Base-by-base conservation (phyloP, 2,888 invertebrate species). In the Pammene aurita region DNA sequence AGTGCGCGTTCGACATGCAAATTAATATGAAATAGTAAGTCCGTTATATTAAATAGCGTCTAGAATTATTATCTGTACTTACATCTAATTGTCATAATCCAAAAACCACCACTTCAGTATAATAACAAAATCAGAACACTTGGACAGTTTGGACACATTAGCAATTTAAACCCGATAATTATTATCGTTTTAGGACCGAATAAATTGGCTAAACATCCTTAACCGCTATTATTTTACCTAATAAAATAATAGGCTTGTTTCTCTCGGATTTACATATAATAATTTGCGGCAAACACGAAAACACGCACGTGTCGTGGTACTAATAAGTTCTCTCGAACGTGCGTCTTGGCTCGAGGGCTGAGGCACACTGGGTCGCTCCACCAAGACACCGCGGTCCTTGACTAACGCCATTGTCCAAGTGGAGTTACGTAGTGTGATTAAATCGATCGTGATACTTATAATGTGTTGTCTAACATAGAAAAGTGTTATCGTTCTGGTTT, bases 371-470 rank as follows among this genome's bases (percentile, higher is more conserved):
- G 48, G 74, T 73, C 74, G 72, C 58, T 35, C 44, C 16, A 64
- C 76, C 68, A 72, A 76, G 75, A 75, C 75, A 75, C 78, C 78
- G 77, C 77, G 80, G 85, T 85, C 86, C 71, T 69, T 64, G 64
- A 14, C 44, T 26, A 38, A n/a, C 54, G 65, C 65, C 54, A 65
- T 65, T 69, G 69, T 54, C 65, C 34, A 26, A 61, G 54, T 71
- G 60, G 35, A 56, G 54, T 69, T 61, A 60, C 54, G 44, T 65
- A 69, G 54, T 60, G 34, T 48, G 34, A 69, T 69, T 64, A 65
- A 65, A 46, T 44, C 41, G 18, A 67, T 64, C 57, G 52, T 18
- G 44, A 63, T 50, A 56, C 55, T 62, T 61, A 18, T n/a, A n/a
- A n/a, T n/a, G n/a, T 6, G 44, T 66, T 10, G n/a, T 50, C 54